A percentile compares a stretch with the other conserved stretches of the same genome.
Conservation (phyloP, 2,888 invertebrate species). For the Rotaria socialis region DNA sequence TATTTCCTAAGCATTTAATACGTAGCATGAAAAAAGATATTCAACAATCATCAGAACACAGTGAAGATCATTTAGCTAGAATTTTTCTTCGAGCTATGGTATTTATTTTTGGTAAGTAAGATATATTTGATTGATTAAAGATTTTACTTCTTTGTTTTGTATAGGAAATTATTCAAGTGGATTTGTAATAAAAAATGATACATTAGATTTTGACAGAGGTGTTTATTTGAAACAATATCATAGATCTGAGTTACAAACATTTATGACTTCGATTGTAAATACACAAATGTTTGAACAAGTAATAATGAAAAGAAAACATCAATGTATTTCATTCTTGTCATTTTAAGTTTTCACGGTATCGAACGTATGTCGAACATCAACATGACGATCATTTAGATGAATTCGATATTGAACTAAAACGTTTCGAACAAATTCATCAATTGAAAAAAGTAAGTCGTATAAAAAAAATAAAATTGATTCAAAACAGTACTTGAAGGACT, state of each 20-base stretch:
- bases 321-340: background rate
- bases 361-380: background rate
- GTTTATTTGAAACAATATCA: background rate
- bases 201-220: constrained; percentile 8
- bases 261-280: background rate
- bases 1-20: background rate
- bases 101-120: background rate
- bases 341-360: background rate
- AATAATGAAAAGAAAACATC: background rate
- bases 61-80: background rate
- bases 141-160: background rate
- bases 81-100: constrained; percentile 11
- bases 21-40: constrained; percentile 19
- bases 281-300: constrained; percentile 37
- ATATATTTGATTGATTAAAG: background rate
- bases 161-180: constrained; percentile 19
- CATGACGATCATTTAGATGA: background rate
- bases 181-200: background rate
- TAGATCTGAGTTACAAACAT: background rate
- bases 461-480: background rate
- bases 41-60: background rate
- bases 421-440: background rate
- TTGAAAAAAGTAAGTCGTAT: background rate
- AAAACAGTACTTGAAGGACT: too few species aligned
- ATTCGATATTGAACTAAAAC: constrained; percentile 21